These are phyloP conservation scores for Avahi laniger DNA, from an alignment of 2,797 vertebrate genomes.

Conservation along the genomic window DNA sequence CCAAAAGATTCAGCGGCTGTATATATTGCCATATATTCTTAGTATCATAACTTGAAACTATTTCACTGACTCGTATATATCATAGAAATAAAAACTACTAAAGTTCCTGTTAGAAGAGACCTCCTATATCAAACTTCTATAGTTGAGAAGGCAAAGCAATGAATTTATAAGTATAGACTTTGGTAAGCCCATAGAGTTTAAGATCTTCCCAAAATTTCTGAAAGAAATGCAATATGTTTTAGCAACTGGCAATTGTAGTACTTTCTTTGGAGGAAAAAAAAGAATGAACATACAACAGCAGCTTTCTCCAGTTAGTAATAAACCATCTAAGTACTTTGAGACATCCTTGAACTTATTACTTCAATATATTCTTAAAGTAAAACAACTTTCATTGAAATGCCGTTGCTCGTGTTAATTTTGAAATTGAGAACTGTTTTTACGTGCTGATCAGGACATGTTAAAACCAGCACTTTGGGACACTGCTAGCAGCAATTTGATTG, in stretches of 20 bases:
- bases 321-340: not conserved
- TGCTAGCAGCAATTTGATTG: not conserved
- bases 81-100: slow-evolving; percentile 34
- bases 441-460: not conserved
- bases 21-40: slow-evolving; percentile 39
- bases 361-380: slow-evolving; percentile 14
- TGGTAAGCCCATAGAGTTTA: not conserved
- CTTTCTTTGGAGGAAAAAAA: not conserved
- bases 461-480: not conserved
- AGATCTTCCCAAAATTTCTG: not conserved
- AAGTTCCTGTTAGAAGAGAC: not conserved
- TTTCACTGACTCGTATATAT: slow-evolving; percentile 19
- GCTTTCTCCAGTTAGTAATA: not conserved
- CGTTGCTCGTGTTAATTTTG: not conserved
- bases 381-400: not conserved
- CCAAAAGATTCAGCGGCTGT: not conserved
- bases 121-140: not conserved
- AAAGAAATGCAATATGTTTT: slow-evolving; percentile 1
- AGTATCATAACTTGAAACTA: slow-evolving; percentile 30
- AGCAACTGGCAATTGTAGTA: not conserved
- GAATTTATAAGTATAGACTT: not conserved
- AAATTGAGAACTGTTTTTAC: not conserved
- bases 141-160: slow-evolving; percentile 21
- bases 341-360: not conserved
- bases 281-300: not conserved